Evolutionary conservation across 2,113 vertebrate species (phyloP).

Genomic region (Leptobrachium leishanense): DNA sequence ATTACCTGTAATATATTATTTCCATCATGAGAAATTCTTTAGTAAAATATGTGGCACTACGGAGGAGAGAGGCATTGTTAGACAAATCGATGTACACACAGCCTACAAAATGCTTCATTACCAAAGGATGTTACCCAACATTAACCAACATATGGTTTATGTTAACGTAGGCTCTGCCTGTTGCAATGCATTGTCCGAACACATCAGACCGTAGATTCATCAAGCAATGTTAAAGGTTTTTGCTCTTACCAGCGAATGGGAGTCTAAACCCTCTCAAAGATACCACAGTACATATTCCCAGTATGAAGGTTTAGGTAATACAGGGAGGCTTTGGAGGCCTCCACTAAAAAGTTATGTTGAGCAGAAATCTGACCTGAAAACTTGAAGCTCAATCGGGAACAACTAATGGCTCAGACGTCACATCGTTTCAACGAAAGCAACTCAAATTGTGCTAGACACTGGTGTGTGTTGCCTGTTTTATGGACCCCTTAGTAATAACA

Average conservation of each 20-base stretch:
- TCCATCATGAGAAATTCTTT: constrained; percentile 29
- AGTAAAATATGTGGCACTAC: constrained; percentile 28
- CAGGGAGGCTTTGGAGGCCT: too few species aligned
- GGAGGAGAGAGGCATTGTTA: constrained; percentile 16
- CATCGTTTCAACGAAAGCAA: too few species aligned
- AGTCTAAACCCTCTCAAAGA: too few species aligned
- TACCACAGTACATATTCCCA: too few species aligned
- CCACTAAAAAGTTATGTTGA: too few species aligned
- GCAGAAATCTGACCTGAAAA: too few species aligned
- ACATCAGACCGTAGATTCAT: constrained; percentile 26
- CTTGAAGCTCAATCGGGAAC: too few species aligned
- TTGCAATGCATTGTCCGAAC: constrained; percentile 23
- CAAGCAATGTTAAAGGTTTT: constrained; percentile 11
- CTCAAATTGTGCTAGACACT: too few species aligned
- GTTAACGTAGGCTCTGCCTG: constrained; percentile 26
- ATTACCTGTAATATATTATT: constrained; percentile 15
- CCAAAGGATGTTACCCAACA: constrained; percentile 41
- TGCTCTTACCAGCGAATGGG: background rate
- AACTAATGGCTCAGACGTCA: too few species aligned
- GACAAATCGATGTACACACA: constrained; percentile 35
- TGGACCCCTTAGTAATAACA: too few species aligned
- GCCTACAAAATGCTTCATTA: constrained; percentile 40
- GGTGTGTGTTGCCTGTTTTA: too few species aligned
- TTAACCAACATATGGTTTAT: constrained; percentile 34
- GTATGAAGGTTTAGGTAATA: too few species aligned